Percentiles rank a stretch among this genome's conserved stretches.
Conservation (phyloP, 2,113 vertebrate species). For the Arenaria interpres region DNA sequence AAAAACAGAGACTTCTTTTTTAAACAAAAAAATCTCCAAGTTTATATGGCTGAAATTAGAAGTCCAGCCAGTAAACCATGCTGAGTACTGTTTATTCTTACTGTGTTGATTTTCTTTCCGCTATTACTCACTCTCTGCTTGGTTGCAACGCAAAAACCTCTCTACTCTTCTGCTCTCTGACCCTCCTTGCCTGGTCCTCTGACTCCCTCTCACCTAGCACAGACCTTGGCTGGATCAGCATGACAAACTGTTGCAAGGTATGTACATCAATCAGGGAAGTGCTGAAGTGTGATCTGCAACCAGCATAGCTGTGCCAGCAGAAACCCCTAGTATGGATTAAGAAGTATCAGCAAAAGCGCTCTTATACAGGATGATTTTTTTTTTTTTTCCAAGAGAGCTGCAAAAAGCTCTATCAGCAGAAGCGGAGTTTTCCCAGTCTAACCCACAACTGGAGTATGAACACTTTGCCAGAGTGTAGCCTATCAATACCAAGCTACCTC, state of each 20-base stretch:
- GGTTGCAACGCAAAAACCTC: neutral
- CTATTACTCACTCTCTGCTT: neutral
- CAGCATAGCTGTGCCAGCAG: slow-evolving; percentile 47
- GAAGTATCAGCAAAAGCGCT: slow-evolving; percentile 32
- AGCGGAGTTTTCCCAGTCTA: neutral
- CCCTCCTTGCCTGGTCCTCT: neutral
- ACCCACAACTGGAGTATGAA: neutral
- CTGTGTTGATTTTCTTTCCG: neutral
- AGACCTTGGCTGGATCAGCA: neutral
- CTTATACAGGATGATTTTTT: neutral
- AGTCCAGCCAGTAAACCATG: neutral
- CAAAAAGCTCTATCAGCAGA: neutral
- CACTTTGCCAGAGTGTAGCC: neutral
- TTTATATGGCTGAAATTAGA: neutral
- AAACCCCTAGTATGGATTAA: slow-evolving; percentile 17
- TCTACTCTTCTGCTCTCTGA: neutral
- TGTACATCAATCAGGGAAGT: slow-evolving; percentile 32
- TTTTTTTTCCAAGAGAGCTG: neutral
- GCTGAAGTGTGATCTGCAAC: slow-evolving; percentile 49
- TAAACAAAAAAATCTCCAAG: neutral
- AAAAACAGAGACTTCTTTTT: neutral
- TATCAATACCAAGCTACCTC: neutral
- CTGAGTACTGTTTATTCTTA: slow-evolving; percentile 5
- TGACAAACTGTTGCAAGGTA: slow-evolving; percentile 1
- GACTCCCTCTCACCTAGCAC: neutral